Percentiles rank a stretch among this genome's conserved stretches.
phyloP scores from a whole-genome alignment of 2,888 invertebrate genomes.

The Mythimna vitellina region DNA sequence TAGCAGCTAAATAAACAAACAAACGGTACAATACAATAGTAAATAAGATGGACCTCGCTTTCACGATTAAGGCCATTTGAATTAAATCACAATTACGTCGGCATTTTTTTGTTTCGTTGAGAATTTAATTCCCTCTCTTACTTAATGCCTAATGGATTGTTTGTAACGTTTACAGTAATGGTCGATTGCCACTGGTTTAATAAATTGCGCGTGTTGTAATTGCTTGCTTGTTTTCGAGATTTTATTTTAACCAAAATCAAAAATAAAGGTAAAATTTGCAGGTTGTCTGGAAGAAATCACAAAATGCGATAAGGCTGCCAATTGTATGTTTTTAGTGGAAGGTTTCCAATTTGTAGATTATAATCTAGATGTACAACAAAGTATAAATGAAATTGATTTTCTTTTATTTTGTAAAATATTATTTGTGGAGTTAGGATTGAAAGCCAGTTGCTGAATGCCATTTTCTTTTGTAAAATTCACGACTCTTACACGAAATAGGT shows the following conservation, averaged over 20 bases:
- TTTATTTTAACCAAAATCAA: background rate
- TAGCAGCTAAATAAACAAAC: conserved; percentile 25
- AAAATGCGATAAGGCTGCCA: too few relatives aligned
- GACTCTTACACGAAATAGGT: too few relatives aligned
- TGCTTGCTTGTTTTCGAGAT: background rate
- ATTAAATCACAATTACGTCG: conserved; percentile 55
- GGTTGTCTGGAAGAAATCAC: too few relatives aligned
- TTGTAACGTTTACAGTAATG: conserved; percentile 16
- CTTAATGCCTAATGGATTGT: conserved; percentile 17
- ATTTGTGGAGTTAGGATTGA: too few relatives aligned
- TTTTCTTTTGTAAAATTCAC: too few relatives aligned
- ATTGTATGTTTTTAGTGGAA: too few relatives aligned
- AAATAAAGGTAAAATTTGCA: background rate
- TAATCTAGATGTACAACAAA: too few relatives aligned
- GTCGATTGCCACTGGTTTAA: conserved; percentile 1
- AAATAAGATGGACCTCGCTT: conserved; percentile 33
- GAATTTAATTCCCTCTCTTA: conserved; percentile 43
- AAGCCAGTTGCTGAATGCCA: too few relatives aligned
- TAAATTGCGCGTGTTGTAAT: conserved; percentile 2
- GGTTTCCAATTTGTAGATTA: too few relatives aligned
- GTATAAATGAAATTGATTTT: too few relatives aligned
- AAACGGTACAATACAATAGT: conserved; percentile 15
- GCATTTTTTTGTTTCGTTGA: conserved; percentile 52
- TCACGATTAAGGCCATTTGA: conserved; percentile 52
- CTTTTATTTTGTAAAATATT: too few relatives aligned